Base-by-base conservation (phyloP, 2,113 vertebrate genomes). In the Myrmophylax atrothorax region DNA sequence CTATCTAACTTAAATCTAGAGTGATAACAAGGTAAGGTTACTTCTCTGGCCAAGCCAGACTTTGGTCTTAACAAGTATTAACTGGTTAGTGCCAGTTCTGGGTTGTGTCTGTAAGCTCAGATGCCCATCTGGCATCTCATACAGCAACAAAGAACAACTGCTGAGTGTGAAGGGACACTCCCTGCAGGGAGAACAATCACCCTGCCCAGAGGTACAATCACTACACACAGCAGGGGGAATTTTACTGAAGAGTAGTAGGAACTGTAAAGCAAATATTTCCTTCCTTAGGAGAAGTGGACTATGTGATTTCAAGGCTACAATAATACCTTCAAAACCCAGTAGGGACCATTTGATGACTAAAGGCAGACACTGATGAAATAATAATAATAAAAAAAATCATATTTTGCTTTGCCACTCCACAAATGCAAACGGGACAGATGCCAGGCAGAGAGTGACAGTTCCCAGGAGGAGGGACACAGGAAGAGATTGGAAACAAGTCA, bases 131-230 rank as follows among this genome's bases (percentile, higher is more conserved):
- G 29, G 50, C 19, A 66, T 47, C 1, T 7, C 49, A 58, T 38
- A 25, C 7, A 75, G n/a, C 2, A 3, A 63, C 47, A 68, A 44
- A 79, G 37, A 85, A 47, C 63, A 66, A 76, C 29, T 49, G 18
- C 50, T 62, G 67, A 66, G 92, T 80, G 35, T 0, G 0, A 74
- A 1, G 1, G 46, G 1, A 2, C 13, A 2, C 13, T 49, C 88
- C 37, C 59, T 38, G 42, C 4, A 29, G 31, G n/a, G 19, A 72
- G 18, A 63, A 63, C 78, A 67, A 74, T 11, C 42, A 59, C 42
- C 33, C 53, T 87, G 86, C 52, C n/a, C 38, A 55, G 47, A 92
- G 14, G 23, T 42, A 26, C 24, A 78, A 84, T 1, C 78, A 76
- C 16, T 49, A 60, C 31, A 60, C 31, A 15, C 3, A 56, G 33